phyloP scores from a whole-genome alignment of 2,888 invertebrate genomes.

The Nasonovia ribisnigri region DNA sequence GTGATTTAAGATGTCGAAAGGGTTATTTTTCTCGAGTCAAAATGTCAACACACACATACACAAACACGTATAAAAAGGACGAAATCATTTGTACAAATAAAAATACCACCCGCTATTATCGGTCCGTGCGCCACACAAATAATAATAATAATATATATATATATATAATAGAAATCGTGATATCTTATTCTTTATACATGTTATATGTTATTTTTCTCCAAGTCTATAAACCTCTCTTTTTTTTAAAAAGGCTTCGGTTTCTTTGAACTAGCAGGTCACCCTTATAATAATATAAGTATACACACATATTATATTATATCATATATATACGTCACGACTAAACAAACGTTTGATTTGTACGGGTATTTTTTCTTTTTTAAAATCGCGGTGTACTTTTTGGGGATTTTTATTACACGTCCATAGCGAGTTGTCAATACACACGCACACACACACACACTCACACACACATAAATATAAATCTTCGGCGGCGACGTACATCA shows the following conservation, averaged over 20 bases:
- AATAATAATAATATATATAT: not conserved
- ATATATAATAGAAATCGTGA: slow-evolving; percentile 33
- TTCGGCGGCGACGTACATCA: not conserved
- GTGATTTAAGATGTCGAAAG: slow-evolving; percentile 45
- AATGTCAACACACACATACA: slow-evolving; percentile 32
- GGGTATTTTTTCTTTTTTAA: slow-evolving; percentile 31
- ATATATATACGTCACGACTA: not conserved
- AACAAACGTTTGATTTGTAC: slow-evolving; percentile 57
- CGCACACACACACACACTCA: not conserved
- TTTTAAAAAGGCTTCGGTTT: slow-evolving; percentile 46
- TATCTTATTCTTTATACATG: slow-evolving; percentile 39
- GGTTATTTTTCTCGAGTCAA: slow-evolving; percentile 35
- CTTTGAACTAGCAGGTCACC: slow-evolving; percentile 45
- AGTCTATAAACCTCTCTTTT: slow-evolving; percentile 48
- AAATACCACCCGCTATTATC: slow-evolving; percentile 59
- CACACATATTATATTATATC: not conserved
- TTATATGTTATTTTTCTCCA: slow-evolving; percentile 1
- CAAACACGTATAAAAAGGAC: slow-evolving; percentile 22
- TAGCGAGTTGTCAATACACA: not conserved
- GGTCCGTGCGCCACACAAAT: not conserved
- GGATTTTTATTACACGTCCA: slow-evolving; percentile 42
- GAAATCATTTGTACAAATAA: slow-evolving; percentile 57
- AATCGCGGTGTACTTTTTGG: slow-evolving; percentile 13
- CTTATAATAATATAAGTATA: slow-evolving; percentile 31
- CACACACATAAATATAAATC: not conserved